These are phyloP conservation scores for Trichonephila clavipes DNA, from an alignment of 1,140 invertebrate species.

Conservation along the genomic window DNA sequence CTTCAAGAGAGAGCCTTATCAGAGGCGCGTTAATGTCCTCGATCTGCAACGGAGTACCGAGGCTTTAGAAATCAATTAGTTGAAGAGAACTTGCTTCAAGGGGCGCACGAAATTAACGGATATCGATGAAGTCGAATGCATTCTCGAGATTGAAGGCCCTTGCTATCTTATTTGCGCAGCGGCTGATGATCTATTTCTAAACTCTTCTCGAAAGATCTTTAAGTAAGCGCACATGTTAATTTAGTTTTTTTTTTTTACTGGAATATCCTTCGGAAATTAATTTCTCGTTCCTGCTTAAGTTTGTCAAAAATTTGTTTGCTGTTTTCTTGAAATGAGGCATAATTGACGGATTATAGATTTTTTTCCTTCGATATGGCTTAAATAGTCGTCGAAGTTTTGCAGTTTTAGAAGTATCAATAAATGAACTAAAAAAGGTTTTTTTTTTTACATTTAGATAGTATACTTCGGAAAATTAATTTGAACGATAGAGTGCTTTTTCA, in stretches of 20 bases:
- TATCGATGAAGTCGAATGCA: conserved; percentile 61
- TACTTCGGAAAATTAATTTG: no score
- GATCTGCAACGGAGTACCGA: conserved; percentile 28
- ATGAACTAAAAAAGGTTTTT: no score
- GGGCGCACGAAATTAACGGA: conserved; percentile 60
- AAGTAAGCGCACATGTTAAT: conserved; percentile 36
- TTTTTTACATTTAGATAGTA: no score
- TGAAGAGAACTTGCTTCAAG: background rate
- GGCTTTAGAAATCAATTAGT: conserved; percentile 71
- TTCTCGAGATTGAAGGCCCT: background rate
- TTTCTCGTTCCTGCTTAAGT: conserved; percentile 2
- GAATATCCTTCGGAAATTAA: conserved; percentile 45
- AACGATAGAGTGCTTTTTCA: no score
- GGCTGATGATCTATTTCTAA: background rate
- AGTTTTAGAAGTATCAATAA: no score
- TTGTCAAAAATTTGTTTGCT: conserved; percentile 51
- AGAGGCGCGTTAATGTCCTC: conserved; percentile 42
- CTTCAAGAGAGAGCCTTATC: background rate
- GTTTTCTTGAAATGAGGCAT: conserved; percentile 23
- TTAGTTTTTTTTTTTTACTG: background rate
- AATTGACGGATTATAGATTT: background rate
- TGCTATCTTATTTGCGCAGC: conserved; percentile 73
- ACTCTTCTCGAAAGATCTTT: background rate
- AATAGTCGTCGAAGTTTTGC: no score
- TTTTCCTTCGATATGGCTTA: background rate